Conservation (phyloP, 2,113 vertebrate genomes). For the Ophthalmolycus amberensis region DNA sequence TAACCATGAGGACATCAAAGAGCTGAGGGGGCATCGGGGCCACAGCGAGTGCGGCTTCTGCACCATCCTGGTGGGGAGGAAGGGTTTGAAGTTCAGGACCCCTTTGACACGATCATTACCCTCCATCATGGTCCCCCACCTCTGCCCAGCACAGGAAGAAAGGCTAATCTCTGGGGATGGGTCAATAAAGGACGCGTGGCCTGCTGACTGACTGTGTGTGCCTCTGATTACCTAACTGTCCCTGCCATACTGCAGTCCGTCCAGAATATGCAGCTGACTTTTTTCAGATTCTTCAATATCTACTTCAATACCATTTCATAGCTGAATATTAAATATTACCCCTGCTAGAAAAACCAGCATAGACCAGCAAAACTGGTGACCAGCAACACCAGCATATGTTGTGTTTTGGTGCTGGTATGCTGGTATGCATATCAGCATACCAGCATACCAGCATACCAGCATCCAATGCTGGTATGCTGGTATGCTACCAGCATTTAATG, state of each 20-base stretch:
- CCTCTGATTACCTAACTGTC: neutral
- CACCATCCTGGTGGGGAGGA: slow-evolving; percentile 5
- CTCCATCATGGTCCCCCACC: slow-evolving; percentile 31
- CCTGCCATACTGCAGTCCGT: neutral
- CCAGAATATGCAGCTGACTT: neutral
- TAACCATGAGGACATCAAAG: slow-evolving; percentile 66
- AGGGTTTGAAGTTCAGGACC: slow-evolving; percentile 65
- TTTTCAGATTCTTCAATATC: neutral
- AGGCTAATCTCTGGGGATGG: slow-evolving; percentile 33
- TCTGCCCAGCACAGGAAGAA: slow-evolving; percentile 20
- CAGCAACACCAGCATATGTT: too few species aligned
- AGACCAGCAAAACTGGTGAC: too few species aligned
- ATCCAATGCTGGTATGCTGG: too few species aligned
- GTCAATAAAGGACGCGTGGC: slow-evolving; percentile 23
- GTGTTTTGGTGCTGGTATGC: too few species aligned
- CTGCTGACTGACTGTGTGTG: slow-evolving; percentile 4
- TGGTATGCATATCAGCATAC: too few species aligned
- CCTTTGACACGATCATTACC: slow-evolving; percentile 49
- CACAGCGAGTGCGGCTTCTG: slow-evolving; percentile 21
- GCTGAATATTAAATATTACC: neutral
- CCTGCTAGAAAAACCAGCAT: too few species aligned
- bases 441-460: too few species aligned
- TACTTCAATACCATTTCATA: neutral
- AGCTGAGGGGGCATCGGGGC: slow-evolving; percentile 31
- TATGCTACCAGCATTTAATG: too few species aligned